Percentiles rank a stretch among this genome's conserved stretches.
phyloP scores from a whole-genome alignment of 2,888 invertebrate species.

The Chrysolina americana region DNA sequence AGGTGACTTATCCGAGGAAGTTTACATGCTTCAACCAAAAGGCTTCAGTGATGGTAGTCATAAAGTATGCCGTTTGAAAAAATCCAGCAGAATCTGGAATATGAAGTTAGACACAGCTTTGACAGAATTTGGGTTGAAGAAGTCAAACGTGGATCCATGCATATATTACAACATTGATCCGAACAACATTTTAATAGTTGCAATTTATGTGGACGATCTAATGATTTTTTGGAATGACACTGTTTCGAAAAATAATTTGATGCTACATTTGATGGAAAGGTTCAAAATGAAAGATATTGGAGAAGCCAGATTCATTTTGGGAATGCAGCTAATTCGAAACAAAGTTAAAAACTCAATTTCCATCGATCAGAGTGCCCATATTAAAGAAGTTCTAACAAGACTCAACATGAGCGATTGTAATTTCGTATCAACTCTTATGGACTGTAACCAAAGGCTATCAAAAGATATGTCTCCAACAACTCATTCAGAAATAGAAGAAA shows the following conservation, averaged over 20 bases:
- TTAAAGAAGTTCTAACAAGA: background rate
- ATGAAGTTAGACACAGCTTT: no score
- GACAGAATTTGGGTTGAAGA: no score
- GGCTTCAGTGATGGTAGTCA: no score
- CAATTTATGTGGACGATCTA: background rate
- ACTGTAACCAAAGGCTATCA: background rate
- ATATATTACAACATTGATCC: background rate
- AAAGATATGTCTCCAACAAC: slow-evolving; percentile 1
- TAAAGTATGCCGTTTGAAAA: no score
- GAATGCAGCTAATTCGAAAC: background rate
- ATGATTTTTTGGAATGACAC: background rate
- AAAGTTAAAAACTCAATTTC: no score
- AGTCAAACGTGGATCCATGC: no score
- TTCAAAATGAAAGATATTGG: no score
- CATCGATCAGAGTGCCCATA: background rate
- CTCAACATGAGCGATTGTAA: background rate
- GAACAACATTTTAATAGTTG: background rate
- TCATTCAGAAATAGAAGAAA: slow-evolving; percentile 19
- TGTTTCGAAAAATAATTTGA: background rate
- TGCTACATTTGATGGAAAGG: no score
- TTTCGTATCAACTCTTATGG: background rate
- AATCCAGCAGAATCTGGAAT: no score
- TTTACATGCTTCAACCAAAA: no score
- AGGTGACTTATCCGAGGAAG: no score
- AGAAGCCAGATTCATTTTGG: background rate